Evolutionary conservation across 2,888 invertebrate genomes (phyloP).

Genomic region (Ennomos erosarius): DNA sequence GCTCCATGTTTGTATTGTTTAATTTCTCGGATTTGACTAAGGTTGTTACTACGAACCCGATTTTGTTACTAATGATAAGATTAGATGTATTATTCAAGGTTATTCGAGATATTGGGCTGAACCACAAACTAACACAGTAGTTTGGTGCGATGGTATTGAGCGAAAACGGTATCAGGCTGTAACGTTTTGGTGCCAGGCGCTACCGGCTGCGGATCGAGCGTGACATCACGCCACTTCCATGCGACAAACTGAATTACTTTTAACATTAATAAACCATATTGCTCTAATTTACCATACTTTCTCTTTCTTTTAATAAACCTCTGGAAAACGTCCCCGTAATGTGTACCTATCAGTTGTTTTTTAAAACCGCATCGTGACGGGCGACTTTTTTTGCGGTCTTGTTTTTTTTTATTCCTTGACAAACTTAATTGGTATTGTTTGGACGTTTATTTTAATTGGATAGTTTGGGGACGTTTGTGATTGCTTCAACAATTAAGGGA

Average conservation of each 20-base stretch:
- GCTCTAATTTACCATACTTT: conserved; percentile 82
- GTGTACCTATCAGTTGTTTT: conserved; percentile 79
- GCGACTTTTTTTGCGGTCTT: conserved; percentile 62
- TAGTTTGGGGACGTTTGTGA: conserved; percentile 33
- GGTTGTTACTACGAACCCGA: too few species aligned
- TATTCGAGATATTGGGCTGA: too few species aligned
- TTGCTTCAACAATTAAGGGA: conserved; percentile 16
- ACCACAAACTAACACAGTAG: background rate
- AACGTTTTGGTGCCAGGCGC: conserved; percentile 50
- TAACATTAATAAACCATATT: conserved; percentile 83
- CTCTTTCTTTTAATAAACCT: conserved; percentile 81
- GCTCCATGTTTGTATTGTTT: too few species aligned
- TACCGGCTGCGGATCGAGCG: conserved; percentile 54
- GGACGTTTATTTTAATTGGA: conserved; percentile 44
- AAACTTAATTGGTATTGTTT: conserved; percentile 48
- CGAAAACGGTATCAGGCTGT: conserved; percentile 30
- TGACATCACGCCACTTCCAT: conserved; percentile 68
- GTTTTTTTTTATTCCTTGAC: conserved; percentile 45
- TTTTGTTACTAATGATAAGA: too few species aligned
- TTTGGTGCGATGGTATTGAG: conserved; percentile 12
- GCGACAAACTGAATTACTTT: conserved; percentile 76
- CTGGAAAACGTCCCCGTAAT: conserved; percentile 73
- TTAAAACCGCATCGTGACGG: conserved; percentile 76
- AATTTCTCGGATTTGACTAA: too few species aligned
- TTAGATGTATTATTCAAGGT: too few species aligned